Percentiles rank a stretch among this genome's conserved stretches.
Evolutionary conservation across 53 echinoderm and acorn worm species (phyloP).

Genomic region (Echinarachnius parma): DNA sequence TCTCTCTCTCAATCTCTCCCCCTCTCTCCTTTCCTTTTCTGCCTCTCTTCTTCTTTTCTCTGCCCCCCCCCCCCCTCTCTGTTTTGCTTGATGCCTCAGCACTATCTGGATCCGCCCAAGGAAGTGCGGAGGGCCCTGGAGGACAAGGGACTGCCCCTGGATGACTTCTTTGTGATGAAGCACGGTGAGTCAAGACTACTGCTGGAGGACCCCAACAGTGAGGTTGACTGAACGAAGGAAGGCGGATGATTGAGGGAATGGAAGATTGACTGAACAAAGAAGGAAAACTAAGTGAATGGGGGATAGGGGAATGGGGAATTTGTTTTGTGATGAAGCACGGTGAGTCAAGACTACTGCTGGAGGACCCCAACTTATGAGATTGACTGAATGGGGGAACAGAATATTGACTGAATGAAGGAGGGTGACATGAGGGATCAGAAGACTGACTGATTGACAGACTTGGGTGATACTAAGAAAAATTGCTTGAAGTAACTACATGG

Average conservation of each 20-base stretch:
- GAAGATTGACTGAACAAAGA: not conserved
- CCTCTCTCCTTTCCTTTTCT: not conserved
- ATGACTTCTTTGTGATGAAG: conserved; percentile 83
- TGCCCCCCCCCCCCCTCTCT: not conserved
- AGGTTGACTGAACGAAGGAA: conserved; percentile 14
- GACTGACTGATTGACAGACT: too few species aligned
- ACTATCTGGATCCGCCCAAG: conserved; percentile 81
- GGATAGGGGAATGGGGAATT: not conserved
- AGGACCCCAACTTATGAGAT: conserved; percentile 18
- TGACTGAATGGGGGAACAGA: conserved; percentile 14
- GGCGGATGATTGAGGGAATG: not conserved
- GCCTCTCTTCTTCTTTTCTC: not conserved
- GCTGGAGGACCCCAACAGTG: conserved; percentile 21
- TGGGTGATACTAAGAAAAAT: too few species aligned
- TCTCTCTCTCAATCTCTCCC: too few species aligned
- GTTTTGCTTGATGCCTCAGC: conserved; percentile 35
- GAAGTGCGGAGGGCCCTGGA: conserved; percentile 69
- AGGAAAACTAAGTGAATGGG: not conserved
- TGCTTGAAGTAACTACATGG: too few species aligned
- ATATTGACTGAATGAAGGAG: too few species aligned
- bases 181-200: conserved; percentile 72
- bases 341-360: conserved; percentile 52
- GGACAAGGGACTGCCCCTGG: conserved; percentile 43
- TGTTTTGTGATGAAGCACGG: conserved; percentile 78
- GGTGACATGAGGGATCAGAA: too few species aligned